Conservation (phyloP, 1,140 invertebrate genomes). For the Linepithema humile region DNA sequence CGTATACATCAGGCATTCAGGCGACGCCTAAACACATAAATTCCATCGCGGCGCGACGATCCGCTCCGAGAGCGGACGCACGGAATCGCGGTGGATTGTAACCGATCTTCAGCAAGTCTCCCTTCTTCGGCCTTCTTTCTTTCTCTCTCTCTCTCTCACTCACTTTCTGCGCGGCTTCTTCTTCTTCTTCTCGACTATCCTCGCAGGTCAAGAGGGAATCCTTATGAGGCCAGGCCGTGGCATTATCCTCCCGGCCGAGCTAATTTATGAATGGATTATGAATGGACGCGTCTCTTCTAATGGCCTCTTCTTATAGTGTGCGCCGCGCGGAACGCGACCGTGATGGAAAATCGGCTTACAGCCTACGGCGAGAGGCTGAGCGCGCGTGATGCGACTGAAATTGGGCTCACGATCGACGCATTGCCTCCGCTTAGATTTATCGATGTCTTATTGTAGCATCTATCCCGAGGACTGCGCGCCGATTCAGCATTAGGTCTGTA, state of each 20-base stretch:
- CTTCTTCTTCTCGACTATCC: not conserved
- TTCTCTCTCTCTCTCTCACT: conserved; percentile 19
- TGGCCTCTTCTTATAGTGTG: conserved; percentile 3
- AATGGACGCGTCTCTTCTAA: conserved; percentile 54
- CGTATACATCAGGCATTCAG: conserved; percentile 61
- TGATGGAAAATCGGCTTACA: conserved; percentile 51
- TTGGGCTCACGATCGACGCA: conserved; percentile 10
- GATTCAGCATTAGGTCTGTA: conserved; percentile 27
- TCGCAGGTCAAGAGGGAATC: conserved; percentile 62
- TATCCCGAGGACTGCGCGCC: not conserved
- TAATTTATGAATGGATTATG: conserved; percentile 75
- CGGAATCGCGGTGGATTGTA: conserved; percentile 59
- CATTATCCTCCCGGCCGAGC: conserved; percentile 63
- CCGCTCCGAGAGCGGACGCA: conserved; percentile 25
- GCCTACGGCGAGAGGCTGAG: conserved; percentile 20
- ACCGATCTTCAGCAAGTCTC: conserved; percentile 36
- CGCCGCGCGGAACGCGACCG: conserved; percentile 22
- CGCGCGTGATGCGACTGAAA: conserved; percentile 48
- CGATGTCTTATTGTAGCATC: not conserved
- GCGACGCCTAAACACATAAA: conserved; percentile 65
- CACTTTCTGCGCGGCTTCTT: not conserved
- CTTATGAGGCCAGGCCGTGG: conserved; percentile 20
- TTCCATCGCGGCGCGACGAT: conserved; percentile 59
- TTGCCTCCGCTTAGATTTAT: conserved; percentile 30
- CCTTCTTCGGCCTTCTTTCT: not conserved